Percentiles rank a stretch among this genome's conserved stretches.
Evolutionary conservation across 2,113 vertebrate genomes (phyloP).

Genomic region (Percopsis transmontana): DNA sequence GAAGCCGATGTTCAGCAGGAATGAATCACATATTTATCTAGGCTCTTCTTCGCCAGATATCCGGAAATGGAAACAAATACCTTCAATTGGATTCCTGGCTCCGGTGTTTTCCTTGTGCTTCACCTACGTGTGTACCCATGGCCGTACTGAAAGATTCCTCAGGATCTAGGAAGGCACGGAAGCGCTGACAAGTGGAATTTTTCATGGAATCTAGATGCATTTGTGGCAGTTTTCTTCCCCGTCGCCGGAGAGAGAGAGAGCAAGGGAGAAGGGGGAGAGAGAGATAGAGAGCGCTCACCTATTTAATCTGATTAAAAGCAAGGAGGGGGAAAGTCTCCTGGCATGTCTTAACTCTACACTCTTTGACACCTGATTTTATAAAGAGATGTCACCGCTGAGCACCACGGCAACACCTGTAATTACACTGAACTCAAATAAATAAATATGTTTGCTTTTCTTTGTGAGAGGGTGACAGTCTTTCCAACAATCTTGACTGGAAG

Average conservation of each 20-base stretch:
- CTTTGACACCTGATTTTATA: constrained; percentile 77
- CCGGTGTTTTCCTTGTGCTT: constrained; percentile 46
- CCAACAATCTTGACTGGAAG: constrained; percentile 73
- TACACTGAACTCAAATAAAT: constrained; percentile 82
- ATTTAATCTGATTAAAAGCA: constrained; percentile 80
- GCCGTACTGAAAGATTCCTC: constrained; percentile 55
- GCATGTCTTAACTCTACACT: constrained; percentile 70
- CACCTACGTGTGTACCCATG: constrained; percentile 33
- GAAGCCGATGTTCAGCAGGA: constrained; percentile 61
- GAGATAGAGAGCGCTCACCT: constrained; percentile 39
- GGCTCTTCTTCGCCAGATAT: constrained; percentile 72
- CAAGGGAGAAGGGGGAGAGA: constrained; percentile 15
- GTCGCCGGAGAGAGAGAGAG: constrained; percentile 27
- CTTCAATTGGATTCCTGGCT: constrained; percentile 63
- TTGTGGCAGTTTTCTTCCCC: constrained; percentile 55
- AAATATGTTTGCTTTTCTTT: constrained; percentile 77
- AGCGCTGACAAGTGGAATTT: constrained; percentile 60
- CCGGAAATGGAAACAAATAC: constrained; percentile 74
- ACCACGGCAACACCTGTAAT: constrained; percentile 75
- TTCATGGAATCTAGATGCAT: constrained; percentile 49
- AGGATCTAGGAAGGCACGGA: constrained; percentile 49
- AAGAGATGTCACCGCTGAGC: constrained; percentile 77
- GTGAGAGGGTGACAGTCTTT: constrained; percentile 79
- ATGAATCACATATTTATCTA: constrained; percentile 76
- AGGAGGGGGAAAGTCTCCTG: constrained; percentile 69